A percentile compares a stretch with the other conserved stretches of the same genome.
Evolutionary conservation across 2,113 vertebrate species (phyloP).

Genomic region (Bubo scandiacus): DNA sequence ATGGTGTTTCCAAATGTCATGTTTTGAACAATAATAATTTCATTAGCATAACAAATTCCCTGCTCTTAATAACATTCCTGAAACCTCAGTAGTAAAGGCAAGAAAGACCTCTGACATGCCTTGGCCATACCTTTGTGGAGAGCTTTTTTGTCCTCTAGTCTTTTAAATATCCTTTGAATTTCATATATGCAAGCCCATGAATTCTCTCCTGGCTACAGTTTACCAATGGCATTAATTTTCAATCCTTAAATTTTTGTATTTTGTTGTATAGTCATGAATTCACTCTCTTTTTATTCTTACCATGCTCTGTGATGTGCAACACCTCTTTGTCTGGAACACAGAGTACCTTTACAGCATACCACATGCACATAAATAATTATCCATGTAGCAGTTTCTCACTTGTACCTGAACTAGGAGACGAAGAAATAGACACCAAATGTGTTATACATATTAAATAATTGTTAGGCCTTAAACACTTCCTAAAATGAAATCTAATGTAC

Average conservation of each 20-base stretch:
- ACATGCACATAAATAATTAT: background rate
- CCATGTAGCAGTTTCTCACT: background rate
- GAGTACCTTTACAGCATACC: background rate
- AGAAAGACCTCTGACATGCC: background rate
- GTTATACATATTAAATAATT: background rate
- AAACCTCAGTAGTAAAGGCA: background rate
- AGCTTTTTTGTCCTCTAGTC: background rate
- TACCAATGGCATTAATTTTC: background rate
- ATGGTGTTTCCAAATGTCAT: conserved; percentile 39
- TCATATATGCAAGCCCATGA: background rate
- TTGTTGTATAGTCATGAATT: background rate
- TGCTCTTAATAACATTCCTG: background rate
- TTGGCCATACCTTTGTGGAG: background rate
- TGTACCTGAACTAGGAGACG: background rate
- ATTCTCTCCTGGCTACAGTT: background rate
- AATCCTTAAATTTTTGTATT: background rate
- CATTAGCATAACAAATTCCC: conserved; percentile 39
- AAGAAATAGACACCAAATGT: background rate
- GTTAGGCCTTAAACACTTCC: background rate
- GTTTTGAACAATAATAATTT: conserved; percentile 23
- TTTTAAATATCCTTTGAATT: background rate
- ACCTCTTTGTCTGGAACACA: background rate
- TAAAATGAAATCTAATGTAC: background rate
- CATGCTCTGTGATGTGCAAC: background rate
- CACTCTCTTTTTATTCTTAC: background rate